A percentile compares a stretch with the other conserved stretches of the same genome.
Evolutionary conservation across 2,113 vertebrate species (phyloP).

Genomic region (Leptobrachium leishanense): DNA sequence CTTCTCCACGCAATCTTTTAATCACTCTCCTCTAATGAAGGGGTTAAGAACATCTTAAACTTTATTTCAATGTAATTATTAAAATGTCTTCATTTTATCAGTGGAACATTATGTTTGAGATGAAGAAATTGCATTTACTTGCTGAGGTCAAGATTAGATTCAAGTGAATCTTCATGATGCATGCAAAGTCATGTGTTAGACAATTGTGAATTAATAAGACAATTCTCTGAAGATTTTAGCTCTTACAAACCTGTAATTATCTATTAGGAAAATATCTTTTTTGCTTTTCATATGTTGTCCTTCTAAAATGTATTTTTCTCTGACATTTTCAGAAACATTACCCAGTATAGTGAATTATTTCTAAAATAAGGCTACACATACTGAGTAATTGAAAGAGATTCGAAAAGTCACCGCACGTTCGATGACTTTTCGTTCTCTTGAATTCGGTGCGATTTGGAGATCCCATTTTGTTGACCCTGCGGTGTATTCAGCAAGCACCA

Average conservation of each 20-base stretch:
- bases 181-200: conserved; percentile 72
- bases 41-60: background rate
- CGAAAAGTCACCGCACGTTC: no score
- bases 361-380: no score
- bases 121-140: conserved; percentile 63
- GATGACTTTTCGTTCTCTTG: no score
- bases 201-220: conserved; percentile 67
- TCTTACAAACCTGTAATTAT: conserved; percentile 67
- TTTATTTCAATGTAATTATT: conserved; percentile 8
- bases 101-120: conserved; percentile 60
- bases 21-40: background rate
- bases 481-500: no score
- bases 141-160: conserved; percentile 61
- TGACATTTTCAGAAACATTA: no score
- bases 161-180: conserved; percentile 63
- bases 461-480: no score
- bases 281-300: conserved; percentile 66
- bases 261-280: conserved; percentile 63
- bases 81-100: conserved; percentile 54
- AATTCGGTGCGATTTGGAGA: no score
- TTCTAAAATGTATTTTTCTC: conserved; percentile 52
- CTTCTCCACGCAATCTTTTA: no score
- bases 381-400: no score
- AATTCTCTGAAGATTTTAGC: conserved; percentile 55
- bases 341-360: no score